These are phyloP conservation scores for Bombycilla garrulus DNA, from an alignment of 2,113 vertebrate genomes.

Conservation along the genomic window DNA sequence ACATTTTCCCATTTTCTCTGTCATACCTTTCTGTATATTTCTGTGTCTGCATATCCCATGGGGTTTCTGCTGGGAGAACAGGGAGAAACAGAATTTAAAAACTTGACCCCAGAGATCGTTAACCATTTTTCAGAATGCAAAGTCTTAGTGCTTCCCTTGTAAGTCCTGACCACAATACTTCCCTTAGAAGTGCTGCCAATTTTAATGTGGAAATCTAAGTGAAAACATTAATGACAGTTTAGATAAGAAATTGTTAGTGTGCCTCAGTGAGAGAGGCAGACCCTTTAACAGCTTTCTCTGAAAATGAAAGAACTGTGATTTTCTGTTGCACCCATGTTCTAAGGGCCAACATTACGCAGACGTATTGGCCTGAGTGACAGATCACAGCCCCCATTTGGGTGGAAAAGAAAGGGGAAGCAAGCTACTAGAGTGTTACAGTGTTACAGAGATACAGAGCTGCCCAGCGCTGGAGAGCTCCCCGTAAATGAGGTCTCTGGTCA, in stretches of 20 bases:
- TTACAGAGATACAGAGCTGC: neutral
- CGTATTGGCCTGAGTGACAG: neutral
- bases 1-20: neutral
- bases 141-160: neutral
- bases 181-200: neutral
- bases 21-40: neutral
- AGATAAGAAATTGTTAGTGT: neutral
- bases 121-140: neutral
- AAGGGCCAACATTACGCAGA: neutral
- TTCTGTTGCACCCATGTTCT: neutral
- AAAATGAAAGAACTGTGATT: neutral
- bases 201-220: neutral
- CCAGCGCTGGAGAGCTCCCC: neutral
- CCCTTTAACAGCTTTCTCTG: neutral
- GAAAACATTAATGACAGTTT: neutral
- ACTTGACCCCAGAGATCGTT: neutral
- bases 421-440: neutral
- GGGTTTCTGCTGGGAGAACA: neutral
- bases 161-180: neutral
- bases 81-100: neutral
- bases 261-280: neutral
- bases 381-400: neutral
- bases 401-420: neutral
- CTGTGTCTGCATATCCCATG: neutral
- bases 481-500: neutral